Percentiles rank a stretch among this genome's conserved stretches.
phyloP scores from a whole-genome alignment of 2,113 vertebrate genomes.

The Struthio camelus region DNA sequence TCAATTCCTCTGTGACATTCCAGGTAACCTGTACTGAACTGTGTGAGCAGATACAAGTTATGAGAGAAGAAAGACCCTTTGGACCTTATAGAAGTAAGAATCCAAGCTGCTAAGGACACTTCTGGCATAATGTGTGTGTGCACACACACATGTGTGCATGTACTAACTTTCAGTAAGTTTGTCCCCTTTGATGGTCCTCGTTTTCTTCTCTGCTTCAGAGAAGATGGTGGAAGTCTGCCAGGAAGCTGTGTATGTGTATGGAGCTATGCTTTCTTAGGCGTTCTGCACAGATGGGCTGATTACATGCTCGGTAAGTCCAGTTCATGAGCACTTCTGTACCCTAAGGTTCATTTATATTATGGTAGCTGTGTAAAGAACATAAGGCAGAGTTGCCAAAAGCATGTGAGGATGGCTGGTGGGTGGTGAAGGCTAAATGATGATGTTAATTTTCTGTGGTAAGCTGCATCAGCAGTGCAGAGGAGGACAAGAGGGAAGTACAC shows the following conservation, averaged over 20 bases:
- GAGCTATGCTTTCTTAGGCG: not conserved
- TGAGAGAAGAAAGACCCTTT: not conserved
- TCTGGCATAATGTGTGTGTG: not conserved
- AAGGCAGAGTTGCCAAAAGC: not conserved
- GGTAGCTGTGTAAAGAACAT: not conserved
- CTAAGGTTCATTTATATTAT: not conserved
- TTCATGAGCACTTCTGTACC: not conserved
- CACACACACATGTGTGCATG: accelerated
- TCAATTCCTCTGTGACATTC: not conserved
- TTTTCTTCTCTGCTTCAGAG: not conserved
- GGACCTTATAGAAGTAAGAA: not conserved
- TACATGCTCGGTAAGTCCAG: not conserved
- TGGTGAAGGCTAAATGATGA: not conserved
- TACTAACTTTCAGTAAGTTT: not conserved
- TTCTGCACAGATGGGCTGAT: not conserved
- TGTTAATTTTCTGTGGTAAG: not conserved
- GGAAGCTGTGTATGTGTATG: not conserved
- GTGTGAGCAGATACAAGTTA: not conserved
- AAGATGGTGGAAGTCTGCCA: not conserved
- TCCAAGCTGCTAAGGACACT: not conserved
- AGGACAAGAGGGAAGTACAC: not conserved
- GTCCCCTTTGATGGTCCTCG: not conserved
- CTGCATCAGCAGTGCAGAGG: not conserved
- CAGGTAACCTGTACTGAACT: not conserved
- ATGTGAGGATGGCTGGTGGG: not conserved